Percentiles rank a stretch among this genome's conserved stretches.
These are phyloP conservation scores for Ennomos erosarius DNA, from an alignment of 2,888 invertebrate genomes.

Conservation along the genomic window DNA sequence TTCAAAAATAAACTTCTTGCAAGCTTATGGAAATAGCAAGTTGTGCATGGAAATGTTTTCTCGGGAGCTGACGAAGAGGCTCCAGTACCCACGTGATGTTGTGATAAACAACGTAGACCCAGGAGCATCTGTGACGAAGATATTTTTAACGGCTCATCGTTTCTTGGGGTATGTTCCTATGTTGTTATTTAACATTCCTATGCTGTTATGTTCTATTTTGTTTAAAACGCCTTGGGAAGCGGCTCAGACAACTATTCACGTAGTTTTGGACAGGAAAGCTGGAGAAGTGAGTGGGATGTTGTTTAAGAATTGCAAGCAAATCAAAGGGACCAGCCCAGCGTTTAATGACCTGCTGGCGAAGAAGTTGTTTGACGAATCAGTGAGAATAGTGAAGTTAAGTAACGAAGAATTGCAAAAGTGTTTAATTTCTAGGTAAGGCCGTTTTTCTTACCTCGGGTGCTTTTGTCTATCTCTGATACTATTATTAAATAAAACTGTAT, in stretches of 20 bases:
- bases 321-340: constrained; percentile 80
- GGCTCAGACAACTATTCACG: constrained; percentile 89
- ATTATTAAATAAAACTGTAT: no score
- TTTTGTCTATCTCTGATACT: no score
- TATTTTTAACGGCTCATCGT: constrained; percentile 82
- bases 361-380: constrained; percentile 91
- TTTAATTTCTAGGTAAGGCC: constrained; percentile 14
- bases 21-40: constrained; percentile 85
- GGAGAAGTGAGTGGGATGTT: constrained; percentile 88
- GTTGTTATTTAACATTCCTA: constrained; percentile 41
- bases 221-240: constrained; percentile 90
- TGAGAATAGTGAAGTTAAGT: constrained; percentile 86
- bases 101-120: constrained; percentile 94
- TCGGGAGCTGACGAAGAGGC: constrained; percentile 87
- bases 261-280: constrained; percentile 88
- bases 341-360: constrained; percentile 87
- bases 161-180: constrained; percentile 76
- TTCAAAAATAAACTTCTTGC: constrained; percentile 66
- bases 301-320: constrained; percentile 88
- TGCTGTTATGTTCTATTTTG: constrained; percentile 68
- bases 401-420: constrained; percentile 86
- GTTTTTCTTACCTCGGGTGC: no score
- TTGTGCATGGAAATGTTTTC: constrained; percentile 90
- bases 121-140: constrained; percentile 90
- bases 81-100: constrained; percentile 85